phyloP scores from a whole-genome alignment of 2,797 vertebrate genomes.

The Pipistrellus kuhlii region DNA sequence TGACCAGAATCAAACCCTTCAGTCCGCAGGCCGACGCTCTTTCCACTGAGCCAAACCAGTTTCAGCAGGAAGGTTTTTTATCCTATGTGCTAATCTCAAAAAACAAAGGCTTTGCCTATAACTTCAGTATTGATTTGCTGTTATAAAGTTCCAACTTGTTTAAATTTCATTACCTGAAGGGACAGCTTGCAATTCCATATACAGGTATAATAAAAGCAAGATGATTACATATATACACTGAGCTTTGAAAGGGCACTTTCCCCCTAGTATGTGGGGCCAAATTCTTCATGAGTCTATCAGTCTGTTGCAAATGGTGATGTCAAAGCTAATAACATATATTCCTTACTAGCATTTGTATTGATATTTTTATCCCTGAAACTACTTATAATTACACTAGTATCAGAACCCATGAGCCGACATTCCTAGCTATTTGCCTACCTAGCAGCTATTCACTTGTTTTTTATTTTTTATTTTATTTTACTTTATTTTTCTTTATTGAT shows the following conservation, averaged over 20 bases:
- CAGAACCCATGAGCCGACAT: not conserved
- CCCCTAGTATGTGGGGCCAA: not conserved
- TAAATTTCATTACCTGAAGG: constrained; percentile 74
- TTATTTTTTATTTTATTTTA: no score
- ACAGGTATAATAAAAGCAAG: constrained; percentile 69
- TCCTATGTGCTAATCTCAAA: constrained; percentile 43
- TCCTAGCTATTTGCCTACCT: not conserved
- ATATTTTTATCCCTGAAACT: constrained; percentile 53
- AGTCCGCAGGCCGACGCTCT: no score
- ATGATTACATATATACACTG: constrained; percentile 52
- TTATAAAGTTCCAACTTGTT: constrained; percentile 70
- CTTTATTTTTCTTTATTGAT: no score
- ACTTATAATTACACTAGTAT: not conserved
- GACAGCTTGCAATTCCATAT: constrained; percentile 67
- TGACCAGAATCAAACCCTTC: no score
- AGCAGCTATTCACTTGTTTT: constrained; percentile 7
- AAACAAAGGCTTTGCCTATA: constrained; percentile 65
- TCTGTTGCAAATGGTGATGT: constrained; percentile 63
- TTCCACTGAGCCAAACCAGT: no score
- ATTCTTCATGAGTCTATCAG: constrained; percentile 41
- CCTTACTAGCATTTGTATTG: constrained; percentile 47
- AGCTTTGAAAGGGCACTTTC: constrained; percentile 62
- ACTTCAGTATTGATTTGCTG: constrained; percentile 78
- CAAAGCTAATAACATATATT: constrained; percentile 42
- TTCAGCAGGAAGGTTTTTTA: constrained; percentile 16